Evolutionary conservation across 2,797 vertebrate species (phyloP).

Genomic region (Lutjanus campechanus): DNA sequence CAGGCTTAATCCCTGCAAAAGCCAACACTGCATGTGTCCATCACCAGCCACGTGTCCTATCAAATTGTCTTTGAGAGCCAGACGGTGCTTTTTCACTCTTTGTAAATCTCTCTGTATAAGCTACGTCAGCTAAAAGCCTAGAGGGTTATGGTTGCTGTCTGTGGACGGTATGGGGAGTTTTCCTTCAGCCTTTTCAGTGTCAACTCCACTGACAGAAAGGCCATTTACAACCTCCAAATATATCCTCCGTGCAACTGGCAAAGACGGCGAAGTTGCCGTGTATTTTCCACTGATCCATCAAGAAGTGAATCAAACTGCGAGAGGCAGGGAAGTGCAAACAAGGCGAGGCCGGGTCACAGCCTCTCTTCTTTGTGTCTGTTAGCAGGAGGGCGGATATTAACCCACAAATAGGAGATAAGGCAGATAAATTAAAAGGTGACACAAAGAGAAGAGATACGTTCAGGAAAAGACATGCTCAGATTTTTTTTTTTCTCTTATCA

Average conservation of each 20-base stretch:
- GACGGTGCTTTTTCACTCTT: conserved; percentile 31
- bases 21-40: conserved; percentile 17
- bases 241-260: conserved; percentile 45
- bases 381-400: conserved; percentile 75
- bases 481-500: conserved; percentile 40
- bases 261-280: conserved; percentile 50
- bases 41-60: conserved; percentile 33
- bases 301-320: conserved; percentile 58
- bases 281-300: conserved; percentile 79
- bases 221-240: conserved; percentile 66
- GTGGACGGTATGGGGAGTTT: conserved; percentile 34
- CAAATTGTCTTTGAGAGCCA: conserved; percentile 37
- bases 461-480: conserved; percentile 24
- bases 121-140: conserved; percentile 52
- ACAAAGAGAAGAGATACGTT: conserved; percentile 45
- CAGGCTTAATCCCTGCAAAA: conserved; percentile 6
- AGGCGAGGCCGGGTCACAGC: conserved; percentile 53
- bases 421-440: conserved; percentile 65
- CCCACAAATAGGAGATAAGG: conserved; percentile 60
- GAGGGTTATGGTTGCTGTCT: conserved; percentile 35
- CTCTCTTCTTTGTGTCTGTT: conserved; percentile 60
- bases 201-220: conserved; percentile 59
- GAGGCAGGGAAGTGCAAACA: conserved; percentile 73
- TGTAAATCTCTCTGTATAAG: conserved; percentile 29
- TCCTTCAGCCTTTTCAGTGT: conserved; percentile 47